Evolutionary conservation across 2,113 vertebrate genomes (phyloP).

Genomic region (Laticauda laticaudata): DNA sequence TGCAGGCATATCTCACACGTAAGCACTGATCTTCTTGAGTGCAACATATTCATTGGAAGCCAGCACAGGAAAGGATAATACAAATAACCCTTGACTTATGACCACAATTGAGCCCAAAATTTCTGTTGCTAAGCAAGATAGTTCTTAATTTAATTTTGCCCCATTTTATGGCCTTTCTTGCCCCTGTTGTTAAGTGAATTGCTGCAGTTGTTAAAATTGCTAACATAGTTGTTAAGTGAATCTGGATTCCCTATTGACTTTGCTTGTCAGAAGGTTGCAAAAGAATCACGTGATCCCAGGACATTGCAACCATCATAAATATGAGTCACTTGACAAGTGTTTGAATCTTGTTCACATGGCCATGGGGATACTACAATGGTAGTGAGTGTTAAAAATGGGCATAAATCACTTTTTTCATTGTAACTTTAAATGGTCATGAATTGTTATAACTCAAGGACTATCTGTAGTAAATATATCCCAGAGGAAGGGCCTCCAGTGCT

Average conservation of each 20-base stretch:
- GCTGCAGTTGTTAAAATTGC: not conserved
- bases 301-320: not conserved
- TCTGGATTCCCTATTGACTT: not conserved
- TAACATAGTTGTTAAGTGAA: not conserved
- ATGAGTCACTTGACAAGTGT: not conserved
- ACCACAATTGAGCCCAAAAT: not conserved
- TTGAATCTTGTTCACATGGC: not conserved
- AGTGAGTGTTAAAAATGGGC: not conserved
- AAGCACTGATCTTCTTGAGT: not conserved
- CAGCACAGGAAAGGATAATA: not conserved
- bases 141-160: not conserved
- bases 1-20: not conserved
- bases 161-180: not conserved
- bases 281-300: not conserved
- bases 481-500: not conserved
- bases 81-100: not conserved
- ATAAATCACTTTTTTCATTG: not conserved
- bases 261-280: not conserved
- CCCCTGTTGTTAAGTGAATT: not conserved
- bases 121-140: not conserved
- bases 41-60: not conserved
- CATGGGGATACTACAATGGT: not conserved
- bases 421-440: not conserved
- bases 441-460: not conserved
- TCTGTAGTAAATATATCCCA: not conserved